Conservation (phyloP, 2,888 invertebrate genomes). For the Hemicrepidius hirtus region DNA sequence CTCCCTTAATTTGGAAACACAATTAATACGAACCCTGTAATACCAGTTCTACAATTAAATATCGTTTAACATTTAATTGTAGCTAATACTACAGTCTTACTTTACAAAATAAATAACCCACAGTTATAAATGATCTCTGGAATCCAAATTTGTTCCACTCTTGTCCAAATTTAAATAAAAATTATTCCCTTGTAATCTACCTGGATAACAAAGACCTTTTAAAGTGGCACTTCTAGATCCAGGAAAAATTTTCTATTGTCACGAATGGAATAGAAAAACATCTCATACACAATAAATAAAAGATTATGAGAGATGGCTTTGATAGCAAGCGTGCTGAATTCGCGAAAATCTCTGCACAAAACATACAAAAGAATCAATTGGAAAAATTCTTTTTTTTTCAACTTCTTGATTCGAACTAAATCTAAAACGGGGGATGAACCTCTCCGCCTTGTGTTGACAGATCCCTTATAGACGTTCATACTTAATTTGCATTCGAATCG, state of each 20-base stretch:
- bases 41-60: slow-evolving; percentile 31
- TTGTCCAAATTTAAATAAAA: too few relatives aligned
- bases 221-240: background rate
- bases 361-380: too few relatives aligned
- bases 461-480: slow-evolving; percentile 16
- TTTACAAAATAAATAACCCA: slow-evolving; percentile 20
- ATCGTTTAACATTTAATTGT: slow-evolving; percentile 34
- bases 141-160: too few relatives aligned
- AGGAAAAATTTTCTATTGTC: background rate
- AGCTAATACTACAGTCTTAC: slow-evolving; percentile 18
- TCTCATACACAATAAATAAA: background rate
- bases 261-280: background rate
- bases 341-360: background rate
- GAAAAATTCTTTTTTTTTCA: too few relatives aligned
- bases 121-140: background rate
- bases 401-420: background rate
- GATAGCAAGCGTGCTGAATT: background rate
- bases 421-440: background rate
- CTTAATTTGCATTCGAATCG: slow-evolving; percentile 32
- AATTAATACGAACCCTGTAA: slow-evolving; percentile 33
- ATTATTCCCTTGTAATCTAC: too few relatives aligned
- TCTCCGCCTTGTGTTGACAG: slow-evolving; percentile 17
- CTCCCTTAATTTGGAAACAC: slow-evolving; percentile 40
- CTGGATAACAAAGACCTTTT: too few relatives aligned
- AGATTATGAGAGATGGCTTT: background rate